Evolutionary conservation across 2,888 invertebrate species (phyloP).

Genomic region (Tachina fera): DNA sequence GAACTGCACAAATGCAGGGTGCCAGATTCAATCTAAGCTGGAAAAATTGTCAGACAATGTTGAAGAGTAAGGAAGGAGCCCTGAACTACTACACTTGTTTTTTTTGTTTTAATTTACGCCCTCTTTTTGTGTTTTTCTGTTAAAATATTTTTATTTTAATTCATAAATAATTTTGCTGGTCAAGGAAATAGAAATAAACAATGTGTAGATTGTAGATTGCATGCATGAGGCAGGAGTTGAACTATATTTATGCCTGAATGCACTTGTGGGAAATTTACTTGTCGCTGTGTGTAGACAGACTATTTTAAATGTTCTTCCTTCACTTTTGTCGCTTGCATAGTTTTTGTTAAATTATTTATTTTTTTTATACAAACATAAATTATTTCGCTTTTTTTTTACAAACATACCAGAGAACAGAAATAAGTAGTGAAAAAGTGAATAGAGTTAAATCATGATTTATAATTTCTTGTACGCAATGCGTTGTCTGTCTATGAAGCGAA

Average conservation of each 20-base stretch:
- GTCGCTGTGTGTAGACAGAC: not conserved
- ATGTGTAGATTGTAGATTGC: conserved; percentile 1
- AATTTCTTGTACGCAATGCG: too few species aligned
- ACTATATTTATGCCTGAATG: conserved; percentile 66
- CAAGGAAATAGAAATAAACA: not conserved
- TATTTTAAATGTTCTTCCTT: conserved; percentile 39
- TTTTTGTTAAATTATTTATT: not conserved
- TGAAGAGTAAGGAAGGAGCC: not conserved
- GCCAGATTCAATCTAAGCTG: conserved; percentile 31
- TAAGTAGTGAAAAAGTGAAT: too few species aligned
- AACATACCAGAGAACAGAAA: too few species aligned
- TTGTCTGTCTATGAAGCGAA: too few species aligned
- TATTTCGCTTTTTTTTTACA: too few species aligned
- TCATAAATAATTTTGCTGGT: not conserved
- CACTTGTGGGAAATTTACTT: conserved; percentile 65
- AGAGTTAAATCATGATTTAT: too few species aligned
- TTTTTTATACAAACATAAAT: not conserved
- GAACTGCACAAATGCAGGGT: conserved; percentile 8
- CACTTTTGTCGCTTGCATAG: conserved; percentile 34
- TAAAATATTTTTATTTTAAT: conserved; percentile 10
- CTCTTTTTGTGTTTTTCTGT: conserved; percentile 14
- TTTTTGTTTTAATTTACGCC: conserved; percentile 47
- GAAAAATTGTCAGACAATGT: conserved; percentile 15
- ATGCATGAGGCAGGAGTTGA: conserved; percentile 27
- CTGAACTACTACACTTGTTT: conserved; percentile 6